Base-by-base conservation (phyloP, 2,797 vertebrate species). In the Sebastes matsubarae region DNA sequence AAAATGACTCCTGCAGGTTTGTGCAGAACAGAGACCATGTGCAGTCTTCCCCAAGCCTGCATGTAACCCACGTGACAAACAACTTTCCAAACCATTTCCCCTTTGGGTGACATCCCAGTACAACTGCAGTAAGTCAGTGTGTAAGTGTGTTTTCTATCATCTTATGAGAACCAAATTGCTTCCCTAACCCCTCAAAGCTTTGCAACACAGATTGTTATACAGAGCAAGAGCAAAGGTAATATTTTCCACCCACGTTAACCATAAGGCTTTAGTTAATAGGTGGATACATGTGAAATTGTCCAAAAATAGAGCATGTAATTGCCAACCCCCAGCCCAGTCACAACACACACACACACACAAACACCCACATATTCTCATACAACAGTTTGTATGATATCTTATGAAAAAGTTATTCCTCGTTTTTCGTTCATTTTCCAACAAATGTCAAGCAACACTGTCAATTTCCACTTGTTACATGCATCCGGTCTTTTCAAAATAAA, bases 1-100 rank as follows among this genome's bases (percentile, higher is more conserved):
- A 83, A 83, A 86, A 81, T 13, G 50, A 76, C 30, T 79, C 65
- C 29, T 78, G 65, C 52, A 54, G 52, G 52, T 12, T 54, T 54
- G n/a, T 64, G 61, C n/a, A 64, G 60, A 63, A 34, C 30, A 63
- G 10, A 13, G 60, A 63, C 30, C 60, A 63, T 22, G 30, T n/a
- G 59, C 46, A 20, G 55, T 57, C 57, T 30, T 50, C 57, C 9
- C 12, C 12, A 61, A 36, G 27, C 6, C 24, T 69, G 29, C 24
- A 22, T 68, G 10, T 38, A 57, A 64, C 9, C 24, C 34, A 50
- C 22, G 13, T 42, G 6, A 74, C 32, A 75, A 85, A 64, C 14
- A 24, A 20, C 25, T 46, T 69, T 30, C 18, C n/a, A 30, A 34
- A 16, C 8, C 2, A 64, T 38, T 36, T 27, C 16, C 38, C 36